Base-by-base conservation (phyloP, 2,113 vertebrate species). In the Pseudorasbora parva region DNA sequence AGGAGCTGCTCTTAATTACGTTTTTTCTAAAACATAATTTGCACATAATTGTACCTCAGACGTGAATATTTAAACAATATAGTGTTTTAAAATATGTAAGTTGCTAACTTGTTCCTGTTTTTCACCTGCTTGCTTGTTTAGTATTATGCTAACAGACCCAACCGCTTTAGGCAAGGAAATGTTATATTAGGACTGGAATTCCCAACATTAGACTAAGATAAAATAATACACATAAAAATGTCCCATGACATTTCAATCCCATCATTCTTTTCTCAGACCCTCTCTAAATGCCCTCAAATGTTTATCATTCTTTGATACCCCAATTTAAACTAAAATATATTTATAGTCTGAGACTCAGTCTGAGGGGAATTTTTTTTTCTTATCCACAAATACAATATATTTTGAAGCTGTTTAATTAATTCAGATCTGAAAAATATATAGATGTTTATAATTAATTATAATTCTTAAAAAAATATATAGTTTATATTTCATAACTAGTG, bases 281-380 rank as follows among this genome's bases (percentile, higher is more conserved):
- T 77, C 4, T 60, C 10, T 57, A 73, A 75, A 82, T 73, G 41
- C 77, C 60, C 11, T 47, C 57, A 15, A 75, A 14, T 33, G 60
- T 82, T 62, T 75, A 33, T 76, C 45, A 57, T 59, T 27, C 33
- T 81, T 78, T 72, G 68, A 51, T 86, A 33, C 14, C 43, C 27
- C 64, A 33, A 47, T 45, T 66, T 84, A 68, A 85, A 78, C 60
- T 7, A 51, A n/a, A 10, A 59, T 30, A 49, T 78, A 77, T 84
- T 80, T 78, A 84, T 83, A 85, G 75, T 60, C 45, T 80, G 60
- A 78, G 83, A 78, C 23, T 82, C 41, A 41, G 7, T 74, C 10
- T 56, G 33, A 75, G 69, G 25, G 56, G 45, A 45, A n/a, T n/a
- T n/a, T n/a, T n/a, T n/a, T n/a, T n/a, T n/a, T 78, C 76, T 49